phyloP scores from a whole-genome alignment of 2,113 vertebrate genomes.

The Eurypyga helias region DNA sequence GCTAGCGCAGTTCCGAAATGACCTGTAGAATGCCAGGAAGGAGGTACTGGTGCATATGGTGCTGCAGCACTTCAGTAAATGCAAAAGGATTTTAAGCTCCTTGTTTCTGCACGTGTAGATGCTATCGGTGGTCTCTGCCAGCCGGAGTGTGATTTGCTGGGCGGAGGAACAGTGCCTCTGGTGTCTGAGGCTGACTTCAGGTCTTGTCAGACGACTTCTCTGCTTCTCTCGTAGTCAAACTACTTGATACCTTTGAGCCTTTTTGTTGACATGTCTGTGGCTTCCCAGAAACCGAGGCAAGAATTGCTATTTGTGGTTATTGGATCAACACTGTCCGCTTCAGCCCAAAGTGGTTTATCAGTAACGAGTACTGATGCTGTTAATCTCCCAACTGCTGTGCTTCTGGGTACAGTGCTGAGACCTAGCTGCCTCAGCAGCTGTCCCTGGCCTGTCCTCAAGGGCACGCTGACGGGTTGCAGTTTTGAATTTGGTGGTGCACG shows the following conservation, averaged over 20 bases:
- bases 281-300: not conserved
- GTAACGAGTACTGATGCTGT: not conserved
- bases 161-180: not conserved
- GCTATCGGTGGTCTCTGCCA: not conserved
- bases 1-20: fast-evolving
- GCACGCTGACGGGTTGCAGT: too few relatives aligned
- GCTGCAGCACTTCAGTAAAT: not conserved
- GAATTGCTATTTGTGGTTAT: not conserved
- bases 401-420: not conserved
- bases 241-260: not conserved
- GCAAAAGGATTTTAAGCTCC: not conserved
- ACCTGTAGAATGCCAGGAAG: not conserved
- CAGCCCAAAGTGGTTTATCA: not conserved
- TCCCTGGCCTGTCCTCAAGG: not conserved
- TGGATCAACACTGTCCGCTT: not conserved
- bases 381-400: not conserved
- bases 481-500: not conserved
- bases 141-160: not conserved
- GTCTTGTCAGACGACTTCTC: not conserved
- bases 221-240: not conserved
- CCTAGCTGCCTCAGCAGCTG: not conserved
- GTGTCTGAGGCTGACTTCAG: not conserved
- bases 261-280: not conserved
- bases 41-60: not conserved
- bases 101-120: not conserved